Percentiles rank a stretch among this genome's conserved stretches.
Evolutionary conservation across 2,888 invertebrate genomes (phyloP).

Genomic region (Troilus luridus): DNA sequence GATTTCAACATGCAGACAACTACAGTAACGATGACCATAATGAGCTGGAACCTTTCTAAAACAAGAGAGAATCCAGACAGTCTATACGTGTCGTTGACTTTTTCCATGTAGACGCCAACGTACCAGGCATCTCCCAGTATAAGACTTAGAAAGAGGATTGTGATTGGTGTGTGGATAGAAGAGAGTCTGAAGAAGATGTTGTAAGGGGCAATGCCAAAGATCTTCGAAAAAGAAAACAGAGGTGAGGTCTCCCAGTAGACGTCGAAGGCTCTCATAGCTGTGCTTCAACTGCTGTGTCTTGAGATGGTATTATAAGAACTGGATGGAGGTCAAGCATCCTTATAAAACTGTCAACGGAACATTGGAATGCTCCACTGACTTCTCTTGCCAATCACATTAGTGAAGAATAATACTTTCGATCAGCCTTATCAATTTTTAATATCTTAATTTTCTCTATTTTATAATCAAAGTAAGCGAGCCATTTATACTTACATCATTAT

Average conservation of each 20-base stretch:
- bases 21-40: constrained; percentile 57
- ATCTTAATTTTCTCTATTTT: not conserved
- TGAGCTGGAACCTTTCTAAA: constrained; percentile 60
- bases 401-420: not conserved
- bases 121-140: constrained; percentile 44
- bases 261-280: constrained; percentile 52
- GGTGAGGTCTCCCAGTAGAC: constrained; percentile 62
- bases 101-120: constrained; percentile 60
- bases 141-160: constrained; percentile 46
- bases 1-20: constrained; percentile 55
- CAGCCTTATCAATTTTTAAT: not conserved
- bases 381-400: not conserved
- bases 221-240: constrained; percentile 59
- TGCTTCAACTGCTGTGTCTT: not conserved
- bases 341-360: not conserved
- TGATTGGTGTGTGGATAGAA: not conserved
- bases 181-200: constrained; percentile 54
- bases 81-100: constrained; percentile 59
- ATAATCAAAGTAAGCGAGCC: too few relatives aligned
- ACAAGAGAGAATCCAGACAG: constrained; percentile 61
- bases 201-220: constrained; percentile 61
- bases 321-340: not conserved
- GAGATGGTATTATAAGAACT: not conserved
- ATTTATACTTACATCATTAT: too few relatives aligned
- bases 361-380: not conserved